These are phyloP conservation scores for Darevskia nairensis DNA, from an alignment of 2,797 vertebrate species.

Conservation along the genomic window DNA sequence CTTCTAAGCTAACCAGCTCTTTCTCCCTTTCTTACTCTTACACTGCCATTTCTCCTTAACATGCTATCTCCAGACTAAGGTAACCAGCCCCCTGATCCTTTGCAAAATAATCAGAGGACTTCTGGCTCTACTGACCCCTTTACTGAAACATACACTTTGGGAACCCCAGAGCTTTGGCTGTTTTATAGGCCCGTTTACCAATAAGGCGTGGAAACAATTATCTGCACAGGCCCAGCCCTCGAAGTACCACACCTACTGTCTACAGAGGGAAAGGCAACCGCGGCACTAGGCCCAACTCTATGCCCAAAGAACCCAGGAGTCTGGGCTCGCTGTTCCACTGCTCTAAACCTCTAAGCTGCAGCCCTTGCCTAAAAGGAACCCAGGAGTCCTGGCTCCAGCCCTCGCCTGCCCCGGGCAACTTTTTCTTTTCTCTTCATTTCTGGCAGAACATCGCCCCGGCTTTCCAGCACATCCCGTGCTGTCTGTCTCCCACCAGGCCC, in stretches of 20 bases:
- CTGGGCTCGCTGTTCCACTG: neutral
- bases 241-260: neutral
- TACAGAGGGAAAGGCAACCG: neutral
- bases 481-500: neutral
- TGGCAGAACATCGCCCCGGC: neutral
- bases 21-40: too few species aligned
- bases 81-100: too few species aligned
- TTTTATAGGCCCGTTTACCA: neutral
- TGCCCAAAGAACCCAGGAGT: neutral
- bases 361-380: neutral
- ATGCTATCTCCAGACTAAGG: too few species aligned
- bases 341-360: neutral
- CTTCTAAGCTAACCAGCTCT: neutral
- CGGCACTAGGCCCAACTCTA: neutral
- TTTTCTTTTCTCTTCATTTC: neutral
- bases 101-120: neutral
- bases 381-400: neutral
- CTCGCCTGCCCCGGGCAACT: neutral
- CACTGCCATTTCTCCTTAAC: neutral
- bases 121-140: neutral
- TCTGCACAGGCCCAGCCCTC: neutral
- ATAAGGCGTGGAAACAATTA: neutral
- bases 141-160: neutral
- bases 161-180: neutral
- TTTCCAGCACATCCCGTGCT: constrained; percentile 3